phyloP scores from a whole-genome alignment of 1,140 invertebrate genomes.

The Neoseiulus cucumeris region DNA sequence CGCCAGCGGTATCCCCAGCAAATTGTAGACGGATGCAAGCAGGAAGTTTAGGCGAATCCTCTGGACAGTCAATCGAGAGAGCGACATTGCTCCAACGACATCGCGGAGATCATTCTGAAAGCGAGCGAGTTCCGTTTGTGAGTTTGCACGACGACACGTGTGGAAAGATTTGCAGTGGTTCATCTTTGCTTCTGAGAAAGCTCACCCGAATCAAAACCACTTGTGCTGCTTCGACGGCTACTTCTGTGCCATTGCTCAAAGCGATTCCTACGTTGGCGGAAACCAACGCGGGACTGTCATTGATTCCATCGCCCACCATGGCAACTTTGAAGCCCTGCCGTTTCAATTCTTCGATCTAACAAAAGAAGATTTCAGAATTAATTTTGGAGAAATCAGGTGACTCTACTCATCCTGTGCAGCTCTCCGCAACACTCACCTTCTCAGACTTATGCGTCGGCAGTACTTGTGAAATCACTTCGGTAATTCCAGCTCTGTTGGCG shows the following conservation, averaged over 20 bases:
- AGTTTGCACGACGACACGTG: too few relatives aligned
- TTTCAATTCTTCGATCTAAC: background rate
- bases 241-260: constrained; percentile 94
- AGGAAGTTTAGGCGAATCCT: constrained; percentile 88
- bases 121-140: constrained; percentile 1
- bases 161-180: too few relatives aligned
- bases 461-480: constrained; percentile 84
- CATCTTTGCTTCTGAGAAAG: constrained; percentile 12
- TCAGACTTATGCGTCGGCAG: constrained; percentile 84
- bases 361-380: background rate
- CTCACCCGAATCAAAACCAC: constrained; percentile 83
- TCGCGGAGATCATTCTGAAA: constrained; percentile 79
- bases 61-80: constrained; percentile 73
- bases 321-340: constrained; percentile 40
- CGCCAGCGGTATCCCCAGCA: constrained; percentile 88
- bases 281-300: constrained; percentile 92
- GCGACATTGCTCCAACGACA: constrained; percentile 77
- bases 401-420: background rate
- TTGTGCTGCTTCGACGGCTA: constrained; percentile 97
- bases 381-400: background rate
- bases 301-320: constrained; percentile 96
- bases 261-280: constrained; percentile 96
- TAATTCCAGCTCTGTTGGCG: constrained; percentile 84
- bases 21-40: constrained; percentile 94
- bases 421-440: constrained; percentile 29